Evolutionary conservation across 2,797 vertebrate species (phyloP).

Genomic region (Phataginus tetradactyla): DNA sequence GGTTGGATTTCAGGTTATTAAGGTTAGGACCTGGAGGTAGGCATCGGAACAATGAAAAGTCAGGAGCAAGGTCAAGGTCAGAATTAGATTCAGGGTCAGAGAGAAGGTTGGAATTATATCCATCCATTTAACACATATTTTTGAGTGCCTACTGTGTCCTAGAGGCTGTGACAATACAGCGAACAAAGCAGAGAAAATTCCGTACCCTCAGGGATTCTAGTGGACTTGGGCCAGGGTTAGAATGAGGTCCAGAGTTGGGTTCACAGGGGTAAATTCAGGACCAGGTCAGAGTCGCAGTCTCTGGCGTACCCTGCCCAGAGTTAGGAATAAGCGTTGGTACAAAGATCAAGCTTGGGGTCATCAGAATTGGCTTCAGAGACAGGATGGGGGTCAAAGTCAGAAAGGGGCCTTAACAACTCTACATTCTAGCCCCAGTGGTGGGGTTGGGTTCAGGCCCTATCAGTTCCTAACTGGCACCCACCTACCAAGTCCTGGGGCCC

Average conservation of each 20-base stretch:
- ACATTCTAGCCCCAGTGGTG: constrained; percentile 17
- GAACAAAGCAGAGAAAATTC: constrained; percentile 58
- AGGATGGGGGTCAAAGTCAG: constrained; percentile 40
- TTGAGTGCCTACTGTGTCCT: constrained; percentile 9
- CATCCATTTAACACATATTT: constrained; percentile 52
- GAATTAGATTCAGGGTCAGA: constrained; percentile 15
- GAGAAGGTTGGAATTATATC: constrained; percentile 28
- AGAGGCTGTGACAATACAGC: constrained; percentile 4
- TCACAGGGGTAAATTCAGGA: constrained; percentile 47
- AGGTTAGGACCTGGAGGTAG: constrained; percentile 31
- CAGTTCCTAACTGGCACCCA: constrained; percentile 24
- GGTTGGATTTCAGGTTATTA: constrained; percentile 21
- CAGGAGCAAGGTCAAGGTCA: constrained; percentile 26
- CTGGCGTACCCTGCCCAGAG: background rate
- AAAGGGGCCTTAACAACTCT: constrained; percentile 26
- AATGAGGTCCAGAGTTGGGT: constrained; percentile 35
- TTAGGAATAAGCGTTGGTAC: constrained; percentile 40
- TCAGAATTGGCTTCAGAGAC: constrained; percentile 36
- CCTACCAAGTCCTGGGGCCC: constrained; percentile 13
- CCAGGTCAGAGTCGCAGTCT: background rate
- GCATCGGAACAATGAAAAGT: constrained; percentile 24
- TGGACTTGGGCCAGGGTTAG: constrained; percentile 20
- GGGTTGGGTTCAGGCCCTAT: constrained; percentile 6
- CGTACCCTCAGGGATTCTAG: background rate
- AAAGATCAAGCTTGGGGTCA: constrained; percentile 42